A percentile compares a stretch with the other conserved stretches of the same genome.
These are phyloP conservation scores for Tinea trinotella DNA, from an alignment of 2,888 invertebrate species.

Conservation along the genomic window DNA sequence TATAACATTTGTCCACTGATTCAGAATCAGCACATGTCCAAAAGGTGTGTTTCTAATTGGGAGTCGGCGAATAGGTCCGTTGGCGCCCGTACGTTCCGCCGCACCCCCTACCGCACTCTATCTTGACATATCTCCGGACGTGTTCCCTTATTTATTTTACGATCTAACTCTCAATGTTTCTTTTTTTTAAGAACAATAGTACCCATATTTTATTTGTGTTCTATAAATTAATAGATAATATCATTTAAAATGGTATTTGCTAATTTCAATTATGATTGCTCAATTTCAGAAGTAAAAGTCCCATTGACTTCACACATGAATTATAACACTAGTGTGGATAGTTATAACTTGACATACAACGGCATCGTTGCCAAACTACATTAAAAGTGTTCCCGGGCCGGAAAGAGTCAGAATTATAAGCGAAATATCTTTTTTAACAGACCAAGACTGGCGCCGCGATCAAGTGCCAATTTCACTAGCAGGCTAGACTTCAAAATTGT, in stretches of 20 bases:
- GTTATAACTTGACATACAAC: constrained; percentile 14
- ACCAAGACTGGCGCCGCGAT: constrained; percentile 19
- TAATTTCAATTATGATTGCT: background rate
- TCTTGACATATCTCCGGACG: constrained; percentile 71
- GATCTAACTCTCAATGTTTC: constrained; percentile 54
- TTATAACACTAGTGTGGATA: background rate
- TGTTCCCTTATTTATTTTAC: constrained; percentile 68
- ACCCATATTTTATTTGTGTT: constrained; percentile 8
- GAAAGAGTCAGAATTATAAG: constrained; percentile 15
- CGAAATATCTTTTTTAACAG: constrained; percentile 17
- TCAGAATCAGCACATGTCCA: constrained; percentile 33
- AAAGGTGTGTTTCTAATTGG: constrained; percentile 73
- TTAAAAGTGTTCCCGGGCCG: constrained; percentile 11
- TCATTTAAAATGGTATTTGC: background rate
- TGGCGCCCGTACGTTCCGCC: constrained; percentile 30
- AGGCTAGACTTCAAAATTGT: constrained; percentile 16
- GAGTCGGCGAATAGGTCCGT: constrained; percentile 46
- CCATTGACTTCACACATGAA: background rate
- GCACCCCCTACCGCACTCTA: constrained; percentile 59
- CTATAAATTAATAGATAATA: constrained; percentile 12
- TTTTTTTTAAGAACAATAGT: constrained; percentile 36
- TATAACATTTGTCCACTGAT: background rate
- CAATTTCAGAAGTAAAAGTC: background rate
- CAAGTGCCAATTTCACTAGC: constrained; percentile 16
- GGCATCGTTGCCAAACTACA: constrained; percentile 15